Conservation (phyloP, 2,113 vertebrate species). For the Mus spicilegus region DNA sequence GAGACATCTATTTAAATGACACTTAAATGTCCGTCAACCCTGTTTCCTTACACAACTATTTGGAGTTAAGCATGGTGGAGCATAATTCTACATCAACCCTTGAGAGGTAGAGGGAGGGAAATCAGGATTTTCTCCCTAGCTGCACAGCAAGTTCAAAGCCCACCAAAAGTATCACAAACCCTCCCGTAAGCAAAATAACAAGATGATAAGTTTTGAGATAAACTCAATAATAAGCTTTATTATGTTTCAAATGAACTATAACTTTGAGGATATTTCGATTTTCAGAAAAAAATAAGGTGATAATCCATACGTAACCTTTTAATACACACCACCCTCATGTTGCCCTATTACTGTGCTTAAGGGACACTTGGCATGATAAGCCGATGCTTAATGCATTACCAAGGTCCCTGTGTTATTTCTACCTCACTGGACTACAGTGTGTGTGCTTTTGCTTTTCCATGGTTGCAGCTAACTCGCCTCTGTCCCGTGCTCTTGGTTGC, state of each 20-base stretch:
- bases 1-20: background rate
- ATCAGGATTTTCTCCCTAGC: background rate
- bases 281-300: background rate
- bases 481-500: accelerated
- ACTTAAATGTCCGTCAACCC: background rate
- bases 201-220: background rate
- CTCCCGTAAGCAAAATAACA: background rate
- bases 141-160: background rate
- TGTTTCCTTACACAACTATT: background rate
- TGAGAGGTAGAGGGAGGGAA: background rate
- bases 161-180: background rate
- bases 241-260: background rate
- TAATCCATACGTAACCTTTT: accelerated
- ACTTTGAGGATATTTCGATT: background rate
- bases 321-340: accelerated
- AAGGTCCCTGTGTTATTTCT: background rate
- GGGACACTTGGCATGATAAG: background rate
- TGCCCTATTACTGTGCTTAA: background rate
- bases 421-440: background rate
- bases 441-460: background rate
- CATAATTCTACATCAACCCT: too few species aligned
- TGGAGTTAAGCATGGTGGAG: background rate
- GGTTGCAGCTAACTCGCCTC: background rate
- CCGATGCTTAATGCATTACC: background rate
- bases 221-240: background rate